Evolutionary conservation across 2,113 vertebrate species (phyloP), one percentile per base, ranked within the genome.

Genomic region (Oncorhynchus keta): DNA sequence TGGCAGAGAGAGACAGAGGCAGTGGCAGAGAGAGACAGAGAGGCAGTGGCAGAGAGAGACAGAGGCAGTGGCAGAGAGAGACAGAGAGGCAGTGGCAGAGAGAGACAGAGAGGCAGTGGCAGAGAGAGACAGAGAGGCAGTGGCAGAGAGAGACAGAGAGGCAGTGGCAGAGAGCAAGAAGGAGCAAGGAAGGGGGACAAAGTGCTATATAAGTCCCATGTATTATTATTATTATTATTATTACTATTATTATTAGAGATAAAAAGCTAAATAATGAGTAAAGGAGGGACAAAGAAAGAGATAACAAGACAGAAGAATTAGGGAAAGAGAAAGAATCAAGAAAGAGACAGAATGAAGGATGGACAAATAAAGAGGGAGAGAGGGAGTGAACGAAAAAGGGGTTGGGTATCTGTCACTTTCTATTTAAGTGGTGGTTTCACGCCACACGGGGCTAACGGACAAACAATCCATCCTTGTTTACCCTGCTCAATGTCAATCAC

Each of bases 401-500:
- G 59, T 77, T 79, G 77, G 81, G 82, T 78, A 75, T 85, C 87
- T 91, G 90, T 92, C 91, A 92, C 90, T 92, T 92, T 87, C 85
- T 83, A 92, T 92, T 91, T 92, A 88, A 84, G 59, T 73, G 73
- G 81, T 73, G 74, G 87, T 86, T 87, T 89, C 87, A 84, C 76
- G n/a, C 72, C 83, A 79, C 85, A 90, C 81, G 26, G 32, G 78
- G 76, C 86, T 90, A 92, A 92, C 80, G 73, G 89, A 81, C 91
- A 92, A 87, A 92, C 91, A 91, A 91, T 92, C 88, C 86, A 92
- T 92, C 89, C 89, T 92, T 90, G 90, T 93, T 91, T 92, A 90
- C 85, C 83, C 86, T 83, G 86, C 81, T 92, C 84, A 92, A 90
- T 90, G 90, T 85, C 88, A 91, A 85, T 89, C 89, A 71, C 67